These are phyloP conservation scores for Tinamus major DNA, from an alignment of 2,797 vertebrate genomes.

Conservation along the genomic window DNA sequence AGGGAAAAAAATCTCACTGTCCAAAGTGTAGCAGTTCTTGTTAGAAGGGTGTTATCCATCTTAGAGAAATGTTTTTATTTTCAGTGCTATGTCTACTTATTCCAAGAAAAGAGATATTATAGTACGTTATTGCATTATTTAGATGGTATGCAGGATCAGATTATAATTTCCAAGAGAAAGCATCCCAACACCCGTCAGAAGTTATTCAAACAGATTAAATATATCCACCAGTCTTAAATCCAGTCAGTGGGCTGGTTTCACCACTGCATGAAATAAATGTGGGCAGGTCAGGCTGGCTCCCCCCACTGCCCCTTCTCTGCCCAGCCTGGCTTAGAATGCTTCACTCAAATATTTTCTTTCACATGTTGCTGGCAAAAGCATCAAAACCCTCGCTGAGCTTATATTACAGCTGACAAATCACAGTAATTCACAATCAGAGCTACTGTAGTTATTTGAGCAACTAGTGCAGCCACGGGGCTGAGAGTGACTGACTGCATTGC, in stretches of 20 bases:
- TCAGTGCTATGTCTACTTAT: background rate
- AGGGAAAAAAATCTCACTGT: background rate
- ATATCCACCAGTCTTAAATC: slow-evolving; percentile 37
- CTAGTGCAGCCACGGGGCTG: slow-evolving; percentile 43
- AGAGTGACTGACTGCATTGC: slow-evolving; percentile 48
- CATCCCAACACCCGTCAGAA: slow-evolving; percentile 8
- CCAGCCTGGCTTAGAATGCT: slow-evolving; percentile 31
- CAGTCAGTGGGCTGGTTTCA: slow-evolving; percentile 26
- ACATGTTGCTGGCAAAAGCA: slow-evolving; percentile 61
- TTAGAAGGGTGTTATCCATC: slow-evolving; percentile 1
- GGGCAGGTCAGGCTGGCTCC: background rate
- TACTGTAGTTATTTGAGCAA: slow-evolving; percentile 58
- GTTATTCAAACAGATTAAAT: slow-evolving; percentile 28
- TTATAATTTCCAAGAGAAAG: slow-evolving; percentile 38
- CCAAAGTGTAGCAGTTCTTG: background rate
- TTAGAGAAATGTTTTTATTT: background rate
- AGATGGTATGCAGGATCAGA: background rate
- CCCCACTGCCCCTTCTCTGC: background rate
- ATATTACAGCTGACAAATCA: slow-evolving; percentile 74
- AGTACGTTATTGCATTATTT: slow-evolving; percentile 43
- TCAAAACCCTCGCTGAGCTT: slow-evolving; percentile 65
- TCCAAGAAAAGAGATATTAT: background rate
- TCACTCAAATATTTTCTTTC: slow-evolving; percentile 68
- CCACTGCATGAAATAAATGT: slow-evolving; percentile 34
- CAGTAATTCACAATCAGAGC: slow-evolving; percentile 71